phyloP scores from a whole-genome alignment of 2,113 vertebrate genomes.

The Tapirus terrestris region DNA sequence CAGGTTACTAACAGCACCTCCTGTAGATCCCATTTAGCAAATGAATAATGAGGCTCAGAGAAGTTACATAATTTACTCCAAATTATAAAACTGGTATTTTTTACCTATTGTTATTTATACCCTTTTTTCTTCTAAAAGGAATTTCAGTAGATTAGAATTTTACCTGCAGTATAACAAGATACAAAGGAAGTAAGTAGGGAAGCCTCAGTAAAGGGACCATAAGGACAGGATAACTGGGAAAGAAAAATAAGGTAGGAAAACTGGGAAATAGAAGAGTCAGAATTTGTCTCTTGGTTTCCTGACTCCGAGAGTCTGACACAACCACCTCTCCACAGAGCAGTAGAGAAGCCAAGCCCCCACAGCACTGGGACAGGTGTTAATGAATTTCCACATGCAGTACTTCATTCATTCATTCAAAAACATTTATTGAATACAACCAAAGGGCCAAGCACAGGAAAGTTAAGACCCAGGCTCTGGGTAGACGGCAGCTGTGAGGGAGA shows the following conservation, averaged over 20 bases:
- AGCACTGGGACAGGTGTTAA: background rate
- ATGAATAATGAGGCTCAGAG: background rate
- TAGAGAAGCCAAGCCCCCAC: background rate
- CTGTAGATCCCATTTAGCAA: background rate
- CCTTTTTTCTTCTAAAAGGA: background rate
- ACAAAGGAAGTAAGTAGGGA: background rate
- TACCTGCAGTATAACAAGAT: background rate
- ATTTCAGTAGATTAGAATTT: background rate
- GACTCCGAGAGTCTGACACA: background rate
- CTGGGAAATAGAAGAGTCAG: background rate
- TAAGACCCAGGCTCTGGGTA: background rate
- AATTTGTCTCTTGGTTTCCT: background rate
- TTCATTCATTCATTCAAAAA: background rate
- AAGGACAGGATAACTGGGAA: background rate
- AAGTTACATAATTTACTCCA: background rate
- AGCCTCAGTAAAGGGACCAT: background rate
- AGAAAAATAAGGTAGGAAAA: background rate
- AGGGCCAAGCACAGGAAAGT: background rate
- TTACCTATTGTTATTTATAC: background rate
- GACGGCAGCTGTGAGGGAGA: background rate
- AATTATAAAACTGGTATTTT: background rate
- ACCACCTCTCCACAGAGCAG: background rate
- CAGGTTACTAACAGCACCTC: background rate
- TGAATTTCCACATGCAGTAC: background rate
- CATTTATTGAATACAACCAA: background rate